These are phyloP conservation scores for Arctopsyche grandis DNA, from an alignment of 1,140 invertebrate genomes.

Conservation along the genomic window DNA sequence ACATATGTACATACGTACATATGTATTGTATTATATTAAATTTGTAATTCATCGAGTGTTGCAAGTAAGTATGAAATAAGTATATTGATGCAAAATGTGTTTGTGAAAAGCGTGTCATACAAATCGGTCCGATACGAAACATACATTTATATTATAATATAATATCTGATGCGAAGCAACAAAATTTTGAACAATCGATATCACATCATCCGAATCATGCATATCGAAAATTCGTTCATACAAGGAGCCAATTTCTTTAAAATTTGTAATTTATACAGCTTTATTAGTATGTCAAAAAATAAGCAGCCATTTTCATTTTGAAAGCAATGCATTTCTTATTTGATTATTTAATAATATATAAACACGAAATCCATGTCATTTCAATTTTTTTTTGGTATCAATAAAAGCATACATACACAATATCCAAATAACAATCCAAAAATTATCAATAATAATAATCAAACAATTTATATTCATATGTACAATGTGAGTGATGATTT, in stretches of 20 bases:
- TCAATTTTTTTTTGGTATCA: not conserved
- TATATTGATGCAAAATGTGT: not conserved
- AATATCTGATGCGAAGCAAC: constrained; percentile 19
- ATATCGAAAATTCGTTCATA: constrained; percentile 23
- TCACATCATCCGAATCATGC: constrained; percentile 22
- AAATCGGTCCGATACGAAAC: not conserved
- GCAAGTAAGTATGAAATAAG: not conserved
- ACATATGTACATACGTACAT: not conserved
- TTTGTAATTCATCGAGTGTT: not conserved
- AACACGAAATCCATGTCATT: constrained; percentile 8
- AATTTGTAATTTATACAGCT: constrained; percentile 15
- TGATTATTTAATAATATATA: not conserved
- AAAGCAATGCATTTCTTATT: constrained; percentile 12
- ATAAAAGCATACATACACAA: constrained; percentile 24
- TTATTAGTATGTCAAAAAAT: constrained; percentile 1
- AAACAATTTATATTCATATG: constrained; percentile 7
- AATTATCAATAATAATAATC: constrained; percentile 1
- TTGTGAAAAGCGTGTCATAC: constrained; percentile 18
- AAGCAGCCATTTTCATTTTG: constrained; percentile 27
- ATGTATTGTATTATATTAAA: not conserved
- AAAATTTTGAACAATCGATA: constrained; percentile 15
- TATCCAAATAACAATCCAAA: constrained; percentile 24
- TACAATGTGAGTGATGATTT: constrained; percentile 1
- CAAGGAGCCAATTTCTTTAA: constrained; percentile 8
- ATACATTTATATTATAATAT: not conserved